Conservation (phyloP, 1,140 invertebrate genomes). For the Penaeus indicus region DNA sequence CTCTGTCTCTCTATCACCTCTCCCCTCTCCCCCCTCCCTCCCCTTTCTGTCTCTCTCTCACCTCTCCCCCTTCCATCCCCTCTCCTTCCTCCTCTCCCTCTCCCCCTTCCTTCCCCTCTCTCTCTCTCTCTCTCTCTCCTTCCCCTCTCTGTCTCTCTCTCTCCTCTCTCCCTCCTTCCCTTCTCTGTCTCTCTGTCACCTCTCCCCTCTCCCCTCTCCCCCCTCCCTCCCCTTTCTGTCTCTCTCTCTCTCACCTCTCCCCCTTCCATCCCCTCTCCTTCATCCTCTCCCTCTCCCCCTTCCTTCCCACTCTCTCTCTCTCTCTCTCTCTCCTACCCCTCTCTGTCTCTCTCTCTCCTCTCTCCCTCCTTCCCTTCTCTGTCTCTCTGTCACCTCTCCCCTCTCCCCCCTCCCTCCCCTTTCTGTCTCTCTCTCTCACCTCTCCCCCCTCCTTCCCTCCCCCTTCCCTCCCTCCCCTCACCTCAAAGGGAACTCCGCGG, state of each 20-base stretch:
- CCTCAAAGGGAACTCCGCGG: conserved; percentile 3
- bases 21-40: too few species aligned
- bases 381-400: not conserved
- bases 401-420: conserved; percentile 18
- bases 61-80: not conserved
- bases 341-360: too few species aligned
- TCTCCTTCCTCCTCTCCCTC: not conserved
- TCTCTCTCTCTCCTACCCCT: not conserved
- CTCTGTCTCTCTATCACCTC: not conserved
- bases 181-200: not conserved
- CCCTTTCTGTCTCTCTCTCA: not conserved
- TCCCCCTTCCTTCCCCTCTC: not conserved
- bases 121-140: not conserved
- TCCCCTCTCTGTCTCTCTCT: not conserved
- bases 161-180: not conserved
- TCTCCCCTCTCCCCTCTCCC: not conserved
- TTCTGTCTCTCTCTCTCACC: conserved; percentile 20
- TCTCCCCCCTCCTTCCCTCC: conserved; percentile 9
- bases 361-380: too few species aligned
- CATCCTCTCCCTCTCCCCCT: not conserved
- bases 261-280: not conserved
- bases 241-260: not conserved
- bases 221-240: not conserved
- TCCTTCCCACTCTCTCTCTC: not conserved
- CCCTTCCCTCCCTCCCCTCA: not conserved